Evolutionary conservation across 1,140 invertebrate genomes (phyloP), one percentile per base, ranked within the genome.

Genomic region (Orius laevigatus): DNA sequence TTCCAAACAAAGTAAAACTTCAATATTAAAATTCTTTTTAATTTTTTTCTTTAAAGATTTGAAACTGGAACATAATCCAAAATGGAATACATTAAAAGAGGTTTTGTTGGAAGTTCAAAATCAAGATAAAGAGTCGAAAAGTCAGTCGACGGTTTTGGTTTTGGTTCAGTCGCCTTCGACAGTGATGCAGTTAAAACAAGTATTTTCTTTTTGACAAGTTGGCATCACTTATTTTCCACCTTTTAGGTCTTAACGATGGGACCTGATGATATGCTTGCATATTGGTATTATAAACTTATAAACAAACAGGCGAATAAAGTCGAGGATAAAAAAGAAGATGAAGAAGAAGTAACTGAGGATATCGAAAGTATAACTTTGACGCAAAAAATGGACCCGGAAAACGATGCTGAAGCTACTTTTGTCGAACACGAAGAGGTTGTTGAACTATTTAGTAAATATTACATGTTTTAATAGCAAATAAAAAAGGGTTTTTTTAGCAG

Each of bases 21-120:
- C 9, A 44, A 19, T 34, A 25, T 35, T 32, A 15, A 18, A 32
- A 35, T 52, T 19, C 15, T 40, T 34, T 31, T 11, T 46, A 35
- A 33, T 50, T 41, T 41, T 44, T 51, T 33, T 45, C 51, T 51
- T 63, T 65, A 41, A 50, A 81, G 80, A 81, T 66, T 73, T 86
- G 42, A 72, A 77, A 46, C 79, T 88, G 33, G 89, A 96, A 69
- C 66, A 74, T 15, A 84, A 79, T 65, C 86, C 90, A 9, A 96
- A 97, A 68, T 96, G 92, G 91, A 67, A 74, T 56, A 77, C 78
- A 14, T 63, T 93, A 8, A 73, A 65, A 39, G 85, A 91, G 66
- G 72, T 91, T 51, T 61, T 93, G n/a, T 62, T 70, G 51, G 88
- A 92, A 69, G 85, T 93, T 57, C 76, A 78, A 41, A 16, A 52